Evolutionary conservation across 2,113 vertebrate genomes (phyloP), one percentile per base, ranked within the genome.

Genomic region (Onychostruthus taczanowskii): DNA sequence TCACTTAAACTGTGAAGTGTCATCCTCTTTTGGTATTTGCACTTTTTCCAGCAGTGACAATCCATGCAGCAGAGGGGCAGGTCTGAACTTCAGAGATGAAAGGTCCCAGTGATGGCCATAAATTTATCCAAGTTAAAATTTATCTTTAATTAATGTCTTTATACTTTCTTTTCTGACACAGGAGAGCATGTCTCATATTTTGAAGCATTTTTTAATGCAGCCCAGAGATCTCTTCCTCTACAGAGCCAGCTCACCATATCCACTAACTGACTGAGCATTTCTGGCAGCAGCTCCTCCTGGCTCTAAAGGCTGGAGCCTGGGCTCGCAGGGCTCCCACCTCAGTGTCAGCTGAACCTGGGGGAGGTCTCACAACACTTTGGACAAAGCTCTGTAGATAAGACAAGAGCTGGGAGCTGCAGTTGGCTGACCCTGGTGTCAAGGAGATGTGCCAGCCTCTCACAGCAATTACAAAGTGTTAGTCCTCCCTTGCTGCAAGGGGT

Each of bases 401-500:
- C 44, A 28, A 64, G 49, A 82, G n/a, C 53, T 4, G 1, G 58
- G 49, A 88, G 78, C 3, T 76, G 52, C 77, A 59, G 43, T 18
- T 89, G 94, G 90, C 74, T 0, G 0, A 7, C 35, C 43, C 61
- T 13, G 37, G 64, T 59, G 50, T 44, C 24, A 16, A 43, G 73
- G 50, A 72, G 53, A 76, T 16, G 84, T 55, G 82, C 73, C 73
- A 94, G 70, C 67, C 49, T 86, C 87, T 89, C 95, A 46, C 50
- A 90, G 94, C 88, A 93, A 92, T 97, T 96, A 92, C 74, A 72
- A 56, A 75, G 66, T 70, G 73, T 87, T 72, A 85, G 87, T 28
- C 61, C 73, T 83, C 58, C 68, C 85, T 83, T 61, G 52, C 91
- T 96, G 95, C 2, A 41, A 95, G 89, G 55, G 73, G 49, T 63